phyloP scores from a whole-genome alignment of 1,140 invertebrate species.

The Hermetia illucens region DNA sequence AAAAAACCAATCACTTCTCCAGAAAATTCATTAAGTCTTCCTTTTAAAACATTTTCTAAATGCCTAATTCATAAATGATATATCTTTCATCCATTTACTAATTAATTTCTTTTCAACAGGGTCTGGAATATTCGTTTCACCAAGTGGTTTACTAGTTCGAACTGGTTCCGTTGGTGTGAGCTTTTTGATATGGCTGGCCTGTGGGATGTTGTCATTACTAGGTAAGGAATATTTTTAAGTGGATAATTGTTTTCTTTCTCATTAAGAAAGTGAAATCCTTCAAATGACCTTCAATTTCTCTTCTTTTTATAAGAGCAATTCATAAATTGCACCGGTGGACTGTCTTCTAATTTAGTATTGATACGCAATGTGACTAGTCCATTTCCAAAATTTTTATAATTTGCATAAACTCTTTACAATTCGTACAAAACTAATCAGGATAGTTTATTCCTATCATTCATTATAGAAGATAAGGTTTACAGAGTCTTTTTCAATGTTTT shows the following conservation, averaged over 20 bases:
- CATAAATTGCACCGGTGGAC: too few relatives aligned
- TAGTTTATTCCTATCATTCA: too few relatives aligned
- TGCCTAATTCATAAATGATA: background rate
- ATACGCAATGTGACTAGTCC: too few relatives aligned
- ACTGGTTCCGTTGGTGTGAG: constrained; percentile 89
- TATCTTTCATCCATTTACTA: too few relatives aligned
- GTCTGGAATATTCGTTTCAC: constrained; percentile 96
- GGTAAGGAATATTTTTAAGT: constrained; percentile 50
- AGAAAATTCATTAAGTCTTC: background rate
- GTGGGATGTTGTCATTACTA: constrained; percentile 78
- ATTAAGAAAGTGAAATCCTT: constrained; percentile 1
- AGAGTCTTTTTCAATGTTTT: too few relatives aligned
- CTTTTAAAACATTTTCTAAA: background rate
- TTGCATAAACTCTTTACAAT: too few relatives aligned
- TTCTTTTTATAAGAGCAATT: background rate
- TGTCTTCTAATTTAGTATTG: too few relatives aligned
- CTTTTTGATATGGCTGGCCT: constrained; percentile 86
- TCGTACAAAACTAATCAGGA: too few relatives aligned
- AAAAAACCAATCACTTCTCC: background rate
- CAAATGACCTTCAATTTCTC: background rate
- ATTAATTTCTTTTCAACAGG: constrained; percentile 36
- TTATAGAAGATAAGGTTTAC: too few relatives aligned
- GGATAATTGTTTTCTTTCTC: constrained; percentile 8
- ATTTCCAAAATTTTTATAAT: too few relatives aligned
- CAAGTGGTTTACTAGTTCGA: constrained; percentile 79